Conservation (phyloP, 2,888 invertebrate species). For the Mesorhabditis spiculigera region DNA sequence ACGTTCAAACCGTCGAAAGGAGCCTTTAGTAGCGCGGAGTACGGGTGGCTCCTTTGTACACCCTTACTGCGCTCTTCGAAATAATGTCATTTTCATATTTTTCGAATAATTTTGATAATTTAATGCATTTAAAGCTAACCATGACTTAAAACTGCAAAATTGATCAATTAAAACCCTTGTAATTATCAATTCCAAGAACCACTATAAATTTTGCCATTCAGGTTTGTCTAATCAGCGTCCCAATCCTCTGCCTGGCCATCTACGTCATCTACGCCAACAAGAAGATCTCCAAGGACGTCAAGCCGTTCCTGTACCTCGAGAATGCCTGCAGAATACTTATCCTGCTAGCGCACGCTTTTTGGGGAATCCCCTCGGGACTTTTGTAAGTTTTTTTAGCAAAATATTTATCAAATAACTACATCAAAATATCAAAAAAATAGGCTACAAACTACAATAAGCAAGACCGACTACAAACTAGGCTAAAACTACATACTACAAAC, state of each 20-base stretch:
- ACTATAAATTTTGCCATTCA: not conserved
- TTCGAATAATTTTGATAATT: too few species aligned
- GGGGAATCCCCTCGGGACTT: not conserved
- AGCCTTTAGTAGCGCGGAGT: too few species aligned
- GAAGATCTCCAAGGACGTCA: not conserved
- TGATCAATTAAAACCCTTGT: too few species aligned
- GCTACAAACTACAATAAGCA: not conserved
- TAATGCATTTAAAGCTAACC: too few species aligned
- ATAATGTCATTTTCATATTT: too few species aligned
- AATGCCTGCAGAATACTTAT: not conserved
- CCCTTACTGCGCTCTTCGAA: too few species aligned
- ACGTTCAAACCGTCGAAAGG: too few species aligned
- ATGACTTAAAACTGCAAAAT: too few species aligned
- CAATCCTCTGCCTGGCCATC: not conserved
- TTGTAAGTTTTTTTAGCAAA: not conserved
- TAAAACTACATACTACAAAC: not conserved
- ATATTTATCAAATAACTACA: not conserved
- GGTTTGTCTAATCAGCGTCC: constrained; percentile 1
- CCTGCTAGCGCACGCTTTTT: constrained; percentile 1
- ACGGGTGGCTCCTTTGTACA: too few species aligned
- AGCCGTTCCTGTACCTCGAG: not conserved
- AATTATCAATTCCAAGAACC: too few species aligned
- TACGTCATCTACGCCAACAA: not conserved
- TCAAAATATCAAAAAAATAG: not conserved
- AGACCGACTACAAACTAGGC: not conserved